Conservation (phyloP, 2,888 invertebrate genomes). For the Ophraella communa region DNA sequence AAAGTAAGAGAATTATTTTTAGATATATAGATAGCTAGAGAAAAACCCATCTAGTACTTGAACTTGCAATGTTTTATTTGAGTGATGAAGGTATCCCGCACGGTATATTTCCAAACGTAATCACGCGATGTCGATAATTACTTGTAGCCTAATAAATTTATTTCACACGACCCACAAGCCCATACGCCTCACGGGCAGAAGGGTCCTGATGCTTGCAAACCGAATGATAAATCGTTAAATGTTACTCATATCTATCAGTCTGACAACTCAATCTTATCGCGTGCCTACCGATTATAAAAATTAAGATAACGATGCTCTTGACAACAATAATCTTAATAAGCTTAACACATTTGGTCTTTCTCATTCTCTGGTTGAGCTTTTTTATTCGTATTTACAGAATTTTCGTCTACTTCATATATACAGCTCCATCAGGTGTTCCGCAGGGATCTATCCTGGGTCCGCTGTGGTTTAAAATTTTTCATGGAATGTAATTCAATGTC, state of each 20-base stretch:
- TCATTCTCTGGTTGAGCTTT: too few relatives aligned
- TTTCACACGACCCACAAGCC: slow-evolving; percentile 55
- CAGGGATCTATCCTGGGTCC: too few relatives aligned
- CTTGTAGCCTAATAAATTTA: slow-evolving; percentile 54
- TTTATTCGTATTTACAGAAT: too few relatives aligned
- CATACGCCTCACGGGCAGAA: slow-evolving; percentile 25
- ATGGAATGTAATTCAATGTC: too few relatives aligned
- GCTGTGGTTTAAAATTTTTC: too few relatives aligned
- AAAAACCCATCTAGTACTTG: neutral
- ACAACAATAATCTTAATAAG: neutral
- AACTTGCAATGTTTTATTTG: slow-evolving; percentile 22
- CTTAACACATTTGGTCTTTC: too few relatives aligned
- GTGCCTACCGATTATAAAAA: slow-evolving; percentile 30
- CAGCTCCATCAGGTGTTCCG: too few relatives aligned
- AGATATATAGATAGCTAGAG: slow-evolving; percentile 1
- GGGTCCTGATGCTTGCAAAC: slow-evolving; percentile 33
- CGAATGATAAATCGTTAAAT: slow-evolving; percentile 52
- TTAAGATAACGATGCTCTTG: neutral
- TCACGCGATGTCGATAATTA: slow-evolving; percentile 53
- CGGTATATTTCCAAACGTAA: slow-evolving; percentile 40
- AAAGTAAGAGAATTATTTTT: slow-evolving; percentile 11
- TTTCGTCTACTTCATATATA: too few relatives aligned
- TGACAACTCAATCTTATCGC: slow-evolving; percentile 55
- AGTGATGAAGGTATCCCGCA: slow-evolving; percentile 30
- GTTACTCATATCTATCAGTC: slow-evolving; percentile 53